Conservation (phyloP, 2,113 vertebrate genomes). For the Pseudonaja textilis region DNA sequence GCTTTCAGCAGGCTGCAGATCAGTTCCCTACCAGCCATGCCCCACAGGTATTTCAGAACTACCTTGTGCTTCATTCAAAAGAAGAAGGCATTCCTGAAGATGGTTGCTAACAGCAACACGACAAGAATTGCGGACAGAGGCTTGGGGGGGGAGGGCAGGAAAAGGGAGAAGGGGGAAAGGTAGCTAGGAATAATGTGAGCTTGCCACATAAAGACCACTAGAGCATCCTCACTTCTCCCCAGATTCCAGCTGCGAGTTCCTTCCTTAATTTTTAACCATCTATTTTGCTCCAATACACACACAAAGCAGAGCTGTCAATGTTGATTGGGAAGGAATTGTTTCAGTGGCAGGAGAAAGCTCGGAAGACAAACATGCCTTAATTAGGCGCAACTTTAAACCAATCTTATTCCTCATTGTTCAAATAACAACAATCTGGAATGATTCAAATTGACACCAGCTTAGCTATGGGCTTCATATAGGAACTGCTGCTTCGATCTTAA, state of each 20-base stretch:
- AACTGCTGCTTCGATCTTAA: background rate
- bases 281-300: background rate
- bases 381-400: background rate
- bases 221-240: constrained; percentile 32
- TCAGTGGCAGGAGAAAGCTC: background rate
- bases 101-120: constrained; percentile 83
- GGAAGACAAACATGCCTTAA: background rate
- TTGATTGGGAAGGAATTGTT: background rate
- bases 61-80: background rate
- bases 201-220: constrained; percentile 35
- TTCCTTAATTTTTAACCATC: background rate
- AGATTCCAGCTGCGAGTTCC: background rate
- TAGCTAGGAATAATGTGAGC: constrained; percentile 45
- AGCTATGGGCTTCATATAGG: background rate
- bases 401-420: fast-evolving
- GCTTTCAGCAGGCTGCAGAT: background rate
- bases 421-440: background rate
- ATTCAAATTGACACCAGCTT: background rate
- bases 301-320: background rate
- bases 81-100: constrained; percentile 66
- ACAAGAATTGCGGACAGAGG: constrained; percentile 66
- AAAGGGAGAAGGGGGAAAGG: constrained; percentile 20
- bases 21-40: background rate
- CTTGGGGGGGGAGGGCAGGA: constrained; percentile 17
- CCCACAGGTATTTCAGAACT: constrained; percentile 1